phyloP scores from a whole-genome alignment of 2,888 invertebrate genomes.

The Rhorus exstirpatorius region DNA sequence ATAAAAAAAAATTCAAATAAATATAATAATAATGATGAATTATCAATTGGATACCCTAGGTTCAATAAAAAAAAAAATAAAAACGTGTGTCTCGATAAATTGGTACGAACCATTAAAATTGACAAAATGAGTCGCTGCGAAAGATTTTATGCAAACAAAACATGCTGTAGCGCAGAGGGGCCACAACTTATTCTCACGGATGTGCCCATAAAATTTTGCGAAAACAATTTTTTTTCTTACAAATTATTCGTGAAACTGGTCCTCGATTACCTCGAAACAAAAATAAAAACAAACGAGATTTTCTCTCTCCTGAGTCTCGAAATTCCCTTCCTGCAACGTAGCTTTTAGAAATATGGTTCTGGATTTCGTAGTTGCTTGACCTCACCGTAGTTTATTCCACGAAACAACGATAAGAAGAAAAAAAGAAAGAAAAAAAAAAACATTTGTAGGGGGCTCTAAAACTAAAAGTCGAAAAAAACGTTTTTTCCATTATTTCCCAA shows the following conservation, averaged over 20 bases:
- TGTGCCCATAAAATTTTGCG: neutral
- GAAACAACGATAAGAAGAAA: neutral
- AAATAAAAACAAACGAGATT: neutral
- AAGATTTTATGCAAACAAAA: no score
- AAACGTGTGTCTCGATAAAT: no score
- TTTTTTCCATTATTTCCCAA: no score
- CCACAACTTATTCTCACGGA: no score
- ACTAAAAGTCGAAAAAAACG: neutral
- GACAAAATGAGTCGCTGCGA: no score
- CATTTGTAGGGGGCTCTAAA: neutral
- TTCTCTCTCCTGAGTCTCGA: slow-evolving; percentile 3
- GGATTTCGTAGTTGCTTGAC: slow-evolving; percentile 68
- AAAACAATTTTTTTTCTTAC: neutral
- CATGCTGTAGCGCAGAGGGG: no score
- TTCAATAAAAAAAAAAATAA: no score
- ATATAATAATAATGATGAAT: no score
- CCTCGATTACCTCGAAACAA: no score
- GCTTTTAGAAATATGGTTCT: slow-evolving; percentile 57
- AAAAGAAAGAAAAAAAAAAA: slow-evolving; percentile 12
- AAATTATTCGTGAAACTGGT: neutral
- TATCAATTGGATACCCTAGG: no score
- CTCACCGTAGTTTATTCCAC: slow-evolving; percentile 61
- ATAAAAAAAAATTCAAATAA: neutral
- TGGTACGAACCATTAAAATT: no score
- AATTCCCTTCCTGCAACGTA: slow-evolving; percentile 58